Evolutionary conservation across 2,797 vertebrate species (phyloP), one percentile per base, ranked within the genome.

Genomic region (Tenualosa ilisha): DNA sequence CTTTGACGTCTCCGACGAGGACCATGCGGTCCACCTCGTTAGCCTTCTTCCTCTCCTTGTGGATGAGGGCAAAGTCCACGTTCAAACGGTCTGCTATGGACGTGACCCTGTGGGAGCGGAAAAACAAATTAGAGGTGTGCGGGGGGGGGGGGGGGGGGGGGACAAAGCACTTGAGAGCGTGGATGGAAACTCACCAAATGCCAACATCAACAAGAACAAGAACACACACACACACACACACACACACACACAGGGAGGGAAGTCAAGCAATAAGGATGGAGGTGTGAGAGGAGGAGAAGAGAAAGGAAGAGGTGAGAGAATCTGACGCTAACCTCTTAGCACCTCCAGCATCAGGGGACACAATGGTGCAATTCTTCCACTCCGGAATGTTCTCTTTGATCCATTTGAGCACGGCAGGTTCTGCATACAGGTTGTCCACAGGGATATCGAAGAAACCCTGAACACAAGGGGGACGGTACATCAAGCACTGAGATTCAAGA

Each of bases 371-470:
- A 88, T 96, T 98, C 92, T 97, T 98, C 98, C 98, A 99, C 88
- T 99, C 98, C 0, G 93, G 93, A 86, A 99, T 99, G 88, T 99
- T 99, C 91, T 99, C 98, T 87, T 93, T 97, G 90, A 99, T 99
- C 98, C 98, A 99, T 72, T 99, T 99, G 65, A 99, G 91, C 81
- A 99, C 98, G 12, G 98, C 98, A 83, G 98, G 98, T 91, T 99
- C 98, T 2, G 98, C 98, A 50, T 99, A 99, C 83, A 99, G 92
- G 91, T 99, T 99, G 91, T 99, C 98, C 87, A 99, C 98, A 0
- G 98, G 98, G 87, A 99, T 99, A 91, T 99, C 98, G 91, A 99
- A 99, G 93, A 99, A 99, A 0, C 98, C 98, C 98, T 99, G 90
- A 49, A 87, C 40, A 43, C 15, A 20, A 3, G 40, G 22, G 12